A percentile compares a stretch with the other conserved stretches of the same genome.
phyloP scores from a whole-genome alignment of 2,888 invertebrate genomes.

The Megastigmus dorsalis region DNA sequence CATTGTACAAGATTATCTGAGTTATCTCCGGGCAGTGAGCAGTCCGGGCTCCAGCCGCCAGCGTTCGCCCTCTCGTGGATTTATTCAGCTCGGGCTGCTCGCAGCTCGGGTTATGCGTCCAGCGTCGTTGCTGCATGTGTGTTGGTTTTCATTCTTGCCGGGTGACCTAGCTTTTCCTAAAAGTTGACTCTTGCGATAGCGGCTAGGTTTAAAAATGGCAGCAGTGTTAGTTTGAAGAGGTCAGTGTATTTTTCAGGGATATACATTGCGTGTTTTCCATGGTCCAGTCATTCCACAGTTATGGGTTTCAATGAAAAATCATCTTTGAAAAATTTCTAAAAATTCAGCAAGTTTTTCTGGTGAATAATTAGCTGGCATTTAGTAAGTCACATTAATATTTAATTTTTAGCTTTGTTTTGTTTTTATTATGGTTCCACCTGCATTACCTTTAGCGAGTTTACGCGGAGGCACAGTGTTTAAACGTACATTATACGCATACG shows the following conservation, averaged over 20 bases:
- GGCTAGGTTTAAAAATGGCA: constrained; percentile 52
- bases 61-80: too few relatives aligned
- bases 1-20: too few relatives aligned
- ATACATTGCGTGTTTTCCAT: not conserved
- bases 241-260: constrained; percentile 30
- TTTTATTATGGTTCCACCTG: constrained; percentile 43
- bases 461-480: constrained; percentile 10
- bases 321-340: not conserved
- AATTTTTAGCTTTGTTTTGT: constrained; percentile 39
- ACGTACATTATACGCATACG: too few relatives aligned
- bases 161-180: constrained; percentile 36
- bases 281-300: not conserved
- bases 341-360: not conserved
- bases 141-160: constrained; percentile 11
- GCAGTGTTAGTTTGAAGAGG: constrained; percentile 48
- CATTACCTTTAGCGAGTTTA: constrained; percentile 49
- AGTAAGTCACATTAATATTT: constrained; percentile 19
- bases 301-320: not conserved
- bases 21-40: too few relatives aligned
- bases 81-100: too few relatives aligned
- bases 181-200: constrained; percentile 26
- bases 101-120: too few relatives aligned
- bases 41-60: too few relatives aligned
- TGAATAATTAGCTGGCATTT: not conserved
- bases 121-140: too few relatives aligned